Base-by-base conservation (phyloP, 2,888 invertebrate genomes). In the Parthenolecanium corni region DNA sequence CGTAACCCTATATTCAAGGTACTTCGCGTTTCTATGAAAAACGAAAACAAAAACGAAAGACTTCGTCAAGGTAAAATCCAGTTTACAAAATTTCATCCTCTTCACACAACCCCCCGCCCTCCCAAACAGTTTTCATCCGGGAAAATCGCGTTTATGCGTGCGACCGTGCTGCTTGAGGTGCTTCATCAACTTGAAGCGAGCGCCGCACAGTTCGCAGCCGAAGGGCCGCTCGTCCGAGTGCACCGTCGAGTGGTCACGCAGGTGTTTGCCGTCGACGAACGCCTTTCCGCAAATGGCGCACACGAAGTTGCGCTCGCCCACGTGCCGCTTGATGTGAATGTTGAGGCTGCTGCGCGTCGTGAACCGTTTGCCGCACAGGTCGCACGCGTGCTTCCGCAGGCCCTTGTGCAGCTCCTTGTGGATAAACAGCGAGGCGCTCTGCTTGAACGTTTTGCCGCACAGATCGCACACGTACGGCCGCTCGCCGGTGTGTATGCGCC, bases 371-470 rank as follows among this genome's bases (percentile, higher is more conserved):
- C 75, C 76, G 69, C 80, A 80, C 47, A 74, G 71, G 6, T 74
- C 72, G 68, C 80, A 80, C 51, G 71, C 72, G 70, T 77, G 75
- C 63, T 76, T 75, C 65, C 76, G 75, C 23, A 72, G 71, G 6
- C 73, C 72, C 2, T 70, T 71, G 70, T 80, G 80, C 16, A 73
- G 72, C 65, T 76, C 77, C 62, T 72, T 70, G 69, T 83, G 83
- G 56, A 77, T 73, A 68, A 76, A 72, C 66, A 83, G 71, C 68
- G 81, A 82, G 69, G 72, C 79, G 16, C 67, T 66, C 40, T 66
- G 66, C 3, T 64, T 65, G 64, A 68, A 66, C n/a, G 56, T 66
- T 51, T 66, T 67, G 9, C 73, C 73, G 70, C 80, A 80, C 11
- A 71, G 67, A 16, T 72, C 71, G 69, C 80, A 80, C 53, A 73